A percentile compares a stretch with the other conserved stretches of the same genome.
These are phyloP conservation scores for Metaphire vulgaris DNA, from an alignment of 1,140 invertebrate species.

Conservation along the genomic window DNA sequence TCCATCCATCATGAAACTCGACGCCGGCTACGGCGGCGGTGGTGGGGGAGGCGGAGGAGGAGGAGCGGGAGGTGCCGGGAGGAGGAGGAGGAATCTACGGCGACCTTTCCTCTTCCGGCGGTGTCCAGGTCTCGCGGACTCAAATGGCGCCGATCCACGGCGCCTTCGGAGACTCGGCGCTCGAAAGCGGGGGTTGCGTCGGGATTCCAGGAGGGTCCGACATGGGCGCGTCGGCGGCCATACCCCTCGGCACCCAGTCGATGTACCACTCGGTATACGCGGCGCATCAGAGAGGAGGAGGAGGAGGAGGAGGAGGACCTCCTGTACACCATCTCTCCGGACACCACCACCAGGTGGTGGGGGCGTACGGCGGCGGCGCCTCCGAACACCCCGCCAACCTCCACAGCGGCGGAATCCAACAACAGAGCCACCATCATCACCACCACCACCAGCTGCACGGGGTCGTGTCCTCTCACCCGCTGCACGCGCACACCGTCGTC, in stretches of 20 bases:
- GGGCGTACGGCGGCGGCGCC: background rate
- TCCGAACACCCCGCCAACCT: background rate
- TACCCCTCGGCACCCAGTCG: background rate
- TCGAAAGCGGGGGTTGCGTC: background rate
- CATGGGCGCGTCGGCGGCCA: background rate
- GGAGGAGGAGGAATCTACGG: background rate
- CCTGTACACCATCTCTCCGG: background rate
- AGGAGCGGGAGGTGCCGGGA: background rate
- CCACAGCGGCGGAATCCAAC: background rate
- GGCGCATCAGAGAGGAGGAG: background rate
- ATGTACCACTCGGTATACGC: background rate
- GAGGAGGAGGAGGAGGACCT: no score
- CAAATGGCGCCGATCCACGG: background rate
- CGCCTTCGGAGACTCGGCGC: background rate
- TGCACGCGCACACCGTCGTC: constrained; percentile 58
- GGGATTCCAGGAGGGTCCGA: background rate
- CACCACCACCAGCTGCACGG: no score
- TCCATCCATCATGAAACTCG: background rate
- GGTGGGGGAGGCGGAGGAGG: background rate
- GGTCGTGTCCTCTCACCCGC: background rate
- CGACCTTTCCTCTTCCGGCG: no score
- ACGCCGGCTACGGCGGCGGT: background rate
- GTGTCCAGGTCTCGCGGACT: background rate
- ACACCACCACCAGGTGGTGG: background rate
- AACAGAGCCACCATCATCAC: no score